A percentile compares a stretch with the other conserved stretches of the same genome.
These are phyloP conservation scores for Leuciscus idus DNA, from an alignment of 2,113 vertebrate species.

Conservation along the genomic window DNA sequence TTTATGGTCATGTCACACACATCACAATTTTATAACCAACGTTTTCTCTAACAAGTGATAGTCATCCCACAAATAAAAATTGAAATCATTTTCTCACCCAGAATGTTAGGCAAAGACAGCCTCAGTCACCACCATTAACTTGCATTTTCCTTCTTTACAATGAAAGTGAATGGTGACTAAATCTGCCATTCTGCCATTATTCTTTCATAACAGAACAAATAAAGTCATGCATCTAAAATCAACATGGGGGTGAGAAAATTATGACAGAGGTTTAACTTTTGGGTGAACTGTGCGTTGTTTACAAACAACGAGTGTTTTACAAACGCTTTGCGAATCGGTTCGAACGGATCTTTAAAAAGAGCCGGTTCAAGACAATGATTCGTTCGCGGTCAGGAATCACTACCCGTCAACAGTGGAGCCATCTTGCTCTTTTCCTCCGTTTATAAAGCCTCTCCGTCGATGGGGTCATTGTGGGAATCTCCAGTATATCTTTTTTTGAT, in stretches of 20 bases:
- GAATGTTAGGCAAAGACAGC: neutral
- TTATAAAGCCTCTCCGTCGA: neutral
- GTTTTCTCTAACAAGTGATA: neutral
- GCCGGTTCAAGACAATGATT: neutral
- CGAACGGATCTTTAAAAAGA: neutral
- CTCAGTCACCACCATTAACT: neutral
- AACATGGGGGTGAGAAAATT: neutral
- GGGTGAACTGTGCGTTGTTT: neutral
- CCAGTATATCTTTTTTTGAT: neutral
- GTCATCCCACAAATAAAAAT: neutral
- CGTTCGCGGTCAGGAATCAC: neutral
- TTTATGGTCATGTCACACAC: neutral
- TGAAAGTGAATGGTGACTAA: neutral
- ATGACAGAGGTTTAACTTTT: neutral
- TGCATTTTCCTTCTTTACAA: neutral
- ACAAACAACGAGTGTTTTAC: neutral
- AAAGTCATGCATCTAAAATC: neutral
- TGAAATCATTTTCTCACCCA: neutral
- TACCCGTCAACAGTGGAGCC: slow-evolving; percentile 40
- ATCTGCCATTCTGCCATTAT: neutral
- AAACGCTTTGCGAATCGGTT: neutral
- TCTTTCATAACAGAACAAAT: neutral
- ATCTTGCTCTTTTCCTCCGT: slow-evolving; percentile 49
- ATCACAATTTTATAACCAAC: neutral
- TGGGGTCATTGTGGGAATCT: neutral